Evolutionary conservation across 2,888 invertebrate genomes (phyloP), one percentile per base, ranked within the genome.

Genomic region (Stenotaenia linearis): DNA sequence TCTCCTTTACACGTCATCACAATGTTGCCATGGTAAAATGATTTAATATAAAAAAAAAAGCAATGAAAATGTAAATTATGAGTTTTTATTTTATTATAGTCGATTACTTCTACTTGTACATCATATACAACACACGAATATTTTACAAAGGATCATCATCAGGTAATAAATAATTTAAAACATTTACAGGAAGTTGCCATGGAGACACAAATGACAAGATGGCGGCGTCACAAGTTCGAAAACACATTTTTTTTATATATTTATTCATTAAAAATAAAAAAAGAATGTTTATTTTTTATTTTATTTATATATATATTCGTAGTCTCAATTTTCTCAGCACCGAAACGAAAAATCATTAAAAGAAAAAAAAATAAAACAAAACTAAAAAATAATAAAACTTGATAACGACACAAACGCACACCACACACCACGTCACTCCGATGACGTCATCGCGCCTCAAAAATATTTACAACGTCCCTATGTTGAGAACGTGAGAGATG

Each of bases 111-210:
- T 80, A 80, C 77, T 77, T 80, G 45, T 80, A 80, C 80, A 80
- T 80, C 80, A 80, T 80, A 75, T 80, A 80, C 80, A 80, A 77
- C 80, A 79, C 80, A 79, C 79, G 77, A 61, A 80, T 79, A 79
- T 80, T 78, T 80, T 80, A 80, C 80, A 80, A 74, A 80, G 75
- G 75, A 80, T 80, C 75, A 80, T 76, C 61, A 80, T 80, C 79
- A 80, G 79, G 76, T 78, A 79, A 79, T 79, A 77, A 77, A 77
- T 77, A 77, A 77, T 37, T 77, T 45, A 37, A 37, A 75, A 77
- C 77, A 77, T 77, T 77, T 77, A 77, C 77, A 77, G 61, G 61
- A 61, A 61, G 61, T 61, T 61, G 61, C 61, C 61, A 61, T 61
- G 61, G 61, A 61, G 61, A 61, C 25, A 61, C 61, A 61, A 61